These are phyloP conservation scores for Chunga burmeisteri DNA, from an alignment of 2,113 vertebrate genomes.

Conservation along the genomic window DNA sequence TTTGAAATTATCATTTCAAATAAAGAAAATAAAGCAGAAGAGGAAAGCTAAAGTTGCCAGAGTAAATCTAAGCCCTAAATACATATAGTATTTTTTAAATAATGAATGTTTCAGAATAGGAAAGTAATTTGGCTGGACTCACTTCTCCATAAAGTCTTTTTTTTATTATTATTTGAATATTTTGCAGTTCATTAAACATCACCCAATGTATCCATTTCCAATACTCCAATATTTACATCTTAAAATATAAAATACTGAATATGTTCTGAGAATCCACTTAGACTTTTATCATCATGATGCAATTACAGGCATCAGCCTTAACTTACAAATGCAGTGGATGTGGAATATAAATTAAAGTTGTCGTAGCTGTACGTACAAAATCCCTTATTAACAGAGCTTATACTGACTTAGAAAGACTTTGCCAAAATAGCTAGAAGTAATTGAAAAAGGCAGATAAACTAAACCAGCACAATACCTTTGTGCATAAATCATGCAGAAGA, in stretches of 20 bases:
- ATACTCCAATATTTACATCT: not conserved
- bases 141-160: not conserved
- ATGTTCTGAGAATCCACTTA: not conserved
- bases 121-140: not conserved
- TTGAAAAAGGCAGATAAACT: not conserved
- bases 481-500: not conserved
- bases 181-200: not conserved
- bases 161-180: not conserved
- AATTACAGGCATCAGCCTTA: not conserved
- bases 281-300: not conserved
- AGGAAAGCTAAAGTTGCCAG: not conserved
- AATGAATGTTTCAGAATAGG: not conserved
- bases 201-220: not conserved
- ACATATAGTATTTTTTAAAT: not conserved
- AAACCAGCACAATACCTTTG: not conserved
- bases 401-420: not conserved
- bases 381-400: not conserved
- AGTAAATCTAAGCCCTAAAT: not conserved
- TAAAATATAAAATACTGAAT: not conserved
- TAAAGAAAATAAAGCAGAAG: not conserved
- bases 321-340: not conserved
- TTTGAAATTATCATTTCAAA: not conserved
- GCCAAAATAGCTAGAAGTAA: not conserved
- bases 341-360: not conserved
- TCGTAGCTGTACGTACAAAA: not conserved